Base-by-base conservation (phyloP, 2,797 vertebrate genomes). In the Aldrovandia affinis region DNA sequence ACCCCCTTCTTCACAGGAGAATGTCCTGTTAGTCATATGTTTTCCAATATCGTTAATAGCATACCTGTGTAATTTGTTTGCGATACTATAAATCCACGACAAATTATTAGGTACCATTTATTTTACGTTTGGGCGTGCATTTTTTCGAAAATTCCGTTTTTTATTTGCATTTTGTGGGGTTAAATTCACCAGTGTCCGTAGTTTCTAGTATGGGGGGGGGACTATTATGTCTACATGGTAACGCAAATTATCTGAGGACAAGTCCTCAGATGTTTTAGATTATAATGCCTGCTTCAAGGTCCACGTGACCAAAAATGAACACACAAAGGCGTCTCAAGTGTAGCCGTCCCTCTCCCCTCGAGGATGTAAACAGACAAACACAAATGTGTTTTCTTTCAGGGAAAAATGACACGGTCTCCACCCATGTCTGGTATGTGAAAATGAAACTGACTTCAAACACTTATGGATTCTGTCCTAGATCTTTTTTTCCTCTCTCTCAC, bases 371-470 rank as follows among this genome's bases (percentile, higher is more conserved):
- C 80, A 59, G 54, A 42, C 28, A 81, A 59, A 81, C 54, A 42
- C 55, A 39, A 39, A 81, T 61, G 18, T 36, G 80, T 61, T 30
- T 81, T 36, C 22, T 59, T 22, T 61, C 22, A 25, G 54, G 12
- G 55, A 25, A 81, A 61, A 80, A 30, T 75, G 70, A 75, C 70
- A 75, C 39, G 70, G 70, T 44, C 70, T 75, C 22, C 70, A 75
- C 70, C 70, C 78, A 54, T 61, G 54, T 81, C 80, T 42, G 80
- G 54, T 81, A 81, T 59, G 80, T 59, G 80, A 42, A 81, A 81
- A 39, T 10, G n/a, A 81, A 36, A 81, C 30, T 33, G 33, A 20
- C 54, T 59, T 59, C 54, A 36, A 61, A 61, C 80, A 42, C 36
- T 81, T 59, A 59, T 61, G 15, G 47, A 54, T 44, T 47, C 78